Percentiles rank a stretch among this genome's conserved stretches.
These are phyloP conservation scores for Epistrophe eligans DNA, from an alignment of 2,888 invertebrate species.

Conservation along the genomic window DNA sequence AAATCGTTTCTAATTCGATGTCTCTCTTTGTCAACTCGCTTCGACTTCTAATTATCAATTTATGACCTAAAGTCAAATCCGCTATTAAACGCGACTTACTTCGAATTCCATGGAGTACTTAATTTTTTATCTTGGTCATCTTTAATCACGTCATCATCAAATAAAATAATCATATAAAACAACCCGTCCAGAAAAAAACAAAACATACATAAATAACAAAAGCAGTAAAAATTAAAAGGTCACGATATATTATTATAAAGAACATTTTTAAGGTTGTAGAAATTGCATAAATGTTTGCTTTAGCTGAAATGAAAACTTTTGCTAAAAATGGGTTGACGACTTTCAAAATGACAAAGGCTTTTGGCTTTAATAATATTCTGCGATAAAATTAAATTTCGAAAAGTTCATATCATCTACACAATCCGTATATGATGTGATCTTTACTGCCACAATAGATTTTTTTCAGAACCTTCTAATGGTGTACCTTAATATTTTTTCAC, in stretches of 20 bases:
- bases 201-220: constrained; percentile 6
- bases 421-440: no score
- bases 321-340: background rate
- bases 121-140: background rate
- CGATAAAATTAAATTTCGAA: background rate
- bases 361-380: background rate
- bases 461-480: no score
- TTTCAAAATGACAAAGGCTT: background rate
- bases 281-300: background rate
- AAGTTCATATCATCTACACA: no score
- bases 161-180: background rate
- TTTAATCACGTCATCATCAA: background rate
- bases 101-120: background rate
- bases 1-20: constrained; percentile 1
- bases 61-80: background rate
- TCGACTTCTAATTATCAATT: background rate
- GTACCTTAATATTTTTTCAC: no score
- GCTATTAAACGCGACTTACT: background rate
- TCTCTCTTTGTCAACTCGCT: background rate
- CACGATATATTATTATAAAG: background rate
- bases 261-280: constrained; percentile 4
- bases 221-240: background rate
- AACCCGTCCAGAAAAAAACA: constrained; percentile 10
- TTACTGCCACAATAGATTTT: no score
- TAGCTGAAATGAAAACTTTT: background rate